Percentiles rank a stretch among this genome's conserved stretches.
Conservation (phyloP, 2,113 vertebrate genomes). For the Phoxinus phoxinus region DNA sequence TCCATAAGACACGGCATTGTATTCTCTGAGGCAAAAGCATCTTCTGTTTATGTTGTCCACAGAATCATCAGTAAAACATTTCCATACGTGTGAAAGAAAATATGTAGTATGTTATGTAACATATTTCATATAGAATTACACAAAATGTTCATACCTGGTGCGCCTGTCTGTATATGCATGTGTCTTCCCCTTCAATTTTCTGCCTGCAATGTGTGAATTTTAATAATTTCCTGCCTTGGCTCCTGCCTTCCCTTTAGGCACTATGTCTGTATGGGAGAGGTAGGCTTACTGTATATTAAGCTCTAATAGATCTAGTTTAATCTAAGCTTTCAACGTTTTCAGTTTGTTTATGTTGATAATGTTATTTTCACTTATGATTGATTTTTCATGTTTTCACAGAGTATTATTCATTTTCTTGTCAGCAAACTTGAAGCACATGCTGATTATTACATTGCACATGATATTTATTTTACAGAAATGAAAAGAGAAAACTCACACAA, state of each 20-base stretch:
- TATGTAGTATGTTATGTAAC: no score
- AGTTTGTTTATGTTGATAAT: neutral
- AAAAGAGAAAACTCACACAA: neutral
- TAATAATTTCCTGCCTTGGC: no score
- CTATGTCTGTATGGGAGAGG: no score
- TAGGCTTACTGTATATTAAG: neutral
- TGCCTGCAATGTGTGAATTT: no score
- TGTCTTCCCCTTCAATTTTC: no score
- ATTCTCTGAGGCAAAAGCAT: no score
- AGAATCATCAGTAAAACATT: no score
- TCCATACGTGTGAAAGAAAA: no score
- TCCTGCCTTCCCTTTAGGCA: no score
- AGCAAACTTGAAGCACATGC: neutral
- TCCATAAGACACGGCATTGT: no score
- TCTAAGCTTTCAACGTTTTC: neutral
- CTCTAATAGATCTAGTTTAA: neutral
- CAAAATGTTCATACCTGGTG: neutral
- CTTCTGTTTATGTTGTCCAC: no score
- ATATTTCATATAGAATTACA: neutral
- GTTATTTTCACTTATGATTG: neutral
- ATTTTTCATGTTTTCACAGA: neutral
- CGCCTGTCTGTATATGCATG: neutral
- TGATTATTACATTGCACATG: neutral
- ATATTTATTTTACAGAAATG: neutral
- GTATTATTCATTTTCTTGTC: neutral